These are phyloP conservation scores for Heliconius eleuchia DNA, from an alignment of 1,140 invertebrate genomes.

Conservation along the genomic window DNA sequence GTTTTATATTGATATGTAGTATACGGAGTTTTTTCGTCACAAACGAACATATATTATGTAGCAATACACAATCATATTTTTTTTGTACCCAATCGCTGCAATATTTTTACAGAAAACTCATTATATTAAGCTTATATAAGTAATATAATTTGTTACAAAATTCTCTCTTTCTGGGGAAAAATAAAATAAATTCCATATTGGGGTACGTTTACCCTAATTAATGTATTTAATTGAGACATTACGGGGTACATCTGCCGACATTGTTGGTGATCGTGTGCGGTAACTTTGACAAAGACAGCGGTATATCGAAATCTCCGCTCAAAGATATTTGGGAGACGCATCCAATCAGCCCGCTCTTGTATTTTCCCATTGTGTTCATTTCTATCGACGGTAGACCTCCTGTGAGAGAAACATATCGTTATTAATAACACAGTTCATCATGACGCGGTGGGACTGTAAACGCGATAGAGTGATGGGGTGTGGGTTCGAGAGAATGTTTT, in stretches of 20 bases:
- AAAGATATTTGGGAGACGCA: slow-evolving; percentile 79
- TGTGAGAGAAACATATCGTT: slow-evolving; percentile 40
- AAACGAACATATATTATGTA: slow-evolving; percentile 26
- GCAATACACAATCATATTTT: background rate
- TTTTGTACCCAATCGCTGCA: background rate
- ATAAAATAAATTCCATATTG: background rate
- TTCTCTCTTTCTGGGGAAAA: slow-evolving; percentile 1
- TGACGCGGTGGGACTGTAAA: too few relatives aligned
- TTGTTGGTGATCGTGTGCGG: slow-evolving; percentile 79
- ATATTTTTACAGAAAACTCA: background rate
- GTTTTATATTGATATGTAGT: slow-evolving; percentile 69
- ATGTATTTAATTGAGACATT: slow-evolving; percentile 22
- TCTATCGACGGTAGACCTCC: slow-evolving; percentile 78
- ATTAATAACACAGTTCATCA: too few relatives aligned
- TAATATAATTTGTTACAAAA: slow-evolving; percentile 12
- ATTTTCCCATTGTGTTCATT: slow-evolving; percentile 74
- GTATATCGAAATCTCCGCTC: slow-evolving; percentile 78
- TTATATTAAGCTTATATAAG: slow-evolving; percentile 7
- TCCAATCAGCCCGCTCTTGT: slow-evolving; percentile 71
- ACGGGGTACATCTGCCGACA: slow-evolving; percentile 74
- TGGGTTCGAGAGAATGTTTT: too few relatives aligned
- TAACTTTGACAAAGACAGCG: slow-evolving; percentile 71
- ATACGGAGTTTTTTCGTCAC: slow-evolving; percentile 52
- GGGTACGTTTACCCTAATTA: background rate
- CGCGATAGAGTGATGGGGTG: too few relatives aligned